These are phyloP conservation scores for Plebejus argus DNA, from an alignment of 2,888 invertebrate species.

Conservation along the genomic window DNA sequence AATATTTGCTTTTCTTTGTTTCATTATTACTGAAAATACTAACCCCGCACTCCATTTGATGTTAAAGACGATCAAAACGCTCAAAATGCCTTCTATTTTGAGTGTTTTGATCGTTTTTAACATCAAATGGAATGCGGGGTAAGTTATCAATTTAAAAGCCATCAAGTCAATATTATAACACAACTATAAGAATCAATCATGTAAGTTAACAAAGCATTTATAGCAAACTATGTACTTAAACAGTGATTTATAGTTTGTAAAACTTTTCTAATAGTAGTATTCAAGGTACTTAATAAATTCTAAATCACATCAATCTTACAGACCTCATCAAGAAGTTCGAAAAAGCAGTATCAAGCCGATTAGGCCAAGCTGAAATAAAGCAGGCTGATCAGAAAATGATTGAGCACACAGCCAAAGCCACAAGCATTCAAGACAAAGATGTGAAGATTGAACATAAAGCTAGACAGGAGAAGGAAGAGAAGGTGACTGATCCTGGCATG, in stretches of 20 bases:
- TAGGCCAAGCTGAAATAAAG: constrained; percentile 45
- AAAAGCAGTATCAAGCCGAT: constrained; percentile 53
- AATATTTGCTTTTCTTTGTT: background rate
- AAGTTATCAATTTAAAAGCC: background rate
- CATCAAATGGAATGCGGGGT: no score
- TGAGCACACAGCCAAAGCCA: constrained; percentile 46
- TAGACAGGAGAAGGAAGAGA: constrained; percentile 46
- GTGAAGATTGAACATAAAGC: constrained; percentile 42
- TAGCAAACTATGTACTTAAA: background rate
- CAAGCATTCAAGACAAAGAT: constrained; percentile 49
- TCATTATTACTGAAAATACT: no score
- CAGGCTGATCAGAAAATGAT: constrained; percentile 46
- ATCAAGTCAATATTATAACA: background rate
- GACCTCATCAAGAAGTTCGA: constrained; percentile 64
- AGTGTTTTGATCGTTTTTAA: no score
- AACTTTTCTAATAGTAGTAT: background rate
- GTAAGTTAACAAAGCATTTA: background rate
- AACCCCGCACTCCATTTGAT: no score
- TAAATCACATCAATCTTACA: constrained; percentile 42
- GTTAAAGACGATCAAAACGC: no score
- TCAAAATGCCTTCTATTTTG: no score
- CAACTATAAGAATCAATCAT: background rate
- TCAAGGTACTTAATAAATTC: background rate
- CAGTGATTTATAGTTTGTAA: background rate
- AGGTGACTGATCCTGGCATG: constrained; percentile 49